phyloP scores from a whole-genome alignment of 2,797 vertebrate species.

The Eutrigla gurnardus region DNA sequence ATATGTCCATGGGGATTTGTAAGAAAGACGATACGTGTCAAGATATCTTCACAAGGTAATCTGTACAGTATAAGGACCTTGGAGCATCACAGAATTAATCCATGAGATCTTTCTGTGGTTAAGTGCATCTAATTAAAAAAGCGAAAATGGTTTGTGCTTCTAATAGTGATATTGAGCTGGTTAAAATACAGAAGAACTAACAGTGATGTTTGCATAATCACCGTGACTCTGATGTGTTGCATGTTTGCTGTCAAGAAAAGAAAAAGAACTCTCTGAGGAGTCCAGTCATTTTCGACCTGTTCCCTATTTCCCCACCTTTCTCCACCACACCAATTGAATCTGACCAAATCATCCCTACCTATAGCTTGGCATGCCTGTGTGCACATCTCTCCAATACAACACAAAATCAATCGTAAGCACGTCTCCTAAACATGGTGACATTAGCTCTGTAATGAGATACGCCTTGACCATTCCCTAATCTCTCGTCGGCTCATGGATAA shows the following conservation, averaged over 20 bases:
- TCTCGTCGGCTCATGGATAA: conserved; percentile 15
- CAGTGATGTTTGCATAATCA: neutral
- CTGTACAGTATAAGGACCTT: neutral
- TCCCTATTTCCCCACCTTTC: conserved; percentile 24
- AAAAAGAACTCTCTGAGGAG: too few species aligned
- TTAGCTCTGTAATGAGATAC: conserved; percentile 39
- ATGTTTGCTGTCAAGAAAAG: neutral
- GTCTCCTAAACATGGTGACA: conserved; percentile 40
- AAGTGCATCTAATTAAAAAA: neutral
- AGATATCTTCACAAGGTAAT: neutral
- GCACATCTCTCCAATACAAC: conserved; percentile 9
- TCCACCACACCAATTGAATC: conserved; percentile 16
- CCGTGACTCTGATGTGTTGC: neutral
- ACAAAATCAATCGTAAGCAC: conserved; percentile 43
- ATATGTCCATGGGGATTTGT: neutral
- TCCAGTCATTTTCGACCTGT: neutral
- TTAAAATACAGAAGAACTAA: neutral
- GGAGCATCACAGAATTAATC: neutral
- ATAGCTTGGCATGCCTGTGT: conserved; percentile 4
- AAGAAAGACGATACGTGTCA: neutral
- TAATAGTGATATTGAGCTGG: neutral
- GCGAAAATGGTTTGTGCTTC: conserved; percentile 6
- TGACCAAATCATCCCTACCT: conserved; percentile 27
- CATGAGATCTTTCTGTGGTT: neutral
- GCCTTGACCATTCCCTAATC: neutral